These are phyloP conservation scores for Scomberomorus guttatus DNA, from an alignment of 2,797 vertebrate species.

Conservation along the genomic window DNA sequence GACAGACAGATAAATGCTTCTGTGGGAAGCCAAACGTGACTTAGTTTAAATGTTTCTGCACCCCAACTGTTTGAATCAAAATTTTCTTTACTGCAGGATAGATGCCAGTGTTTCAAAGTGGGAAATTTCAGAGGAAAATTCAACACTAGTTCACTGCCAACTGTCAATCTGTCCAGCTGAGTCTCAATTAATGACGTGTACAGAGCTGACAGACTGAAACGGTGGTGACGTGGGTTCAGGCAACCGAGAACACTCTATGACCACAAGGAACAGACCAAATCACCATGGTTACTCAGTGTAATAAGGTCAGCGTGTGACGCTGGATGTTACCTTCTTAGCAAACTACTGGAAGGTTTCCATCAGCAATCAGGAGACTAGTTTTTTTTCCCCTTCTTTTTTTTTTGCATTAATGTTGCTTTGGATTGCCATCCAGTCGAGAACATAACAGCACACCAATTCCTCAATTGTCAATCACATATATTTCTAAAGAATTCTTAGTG, in stretches of 20 bases:
- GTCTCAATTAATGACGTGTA: conserved; percentile 53
- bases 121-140: conserved; percentile 7
- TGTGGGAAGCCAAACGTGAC: conserved; percentile 11
- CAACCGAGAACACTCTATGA: conserved; percentile 57
- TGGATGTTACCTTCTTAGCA: conserved; percentile 48
- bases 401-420: background rate
- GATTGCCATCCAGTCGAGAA: conserved; percentile 4
- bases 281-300: conserved; percentile 78
- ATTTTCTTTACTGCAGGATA: background rate
- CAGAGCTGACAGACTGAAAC: conserved; percentile 57
- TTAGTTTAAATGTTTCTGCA: conserved; percentile 9
- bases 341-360: conserved; percentile 50
- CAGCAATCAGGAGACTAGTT: conserved; percentile 1
- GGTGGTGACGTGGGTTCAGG: conserved; percentile 63
- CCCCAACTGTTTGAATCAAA: background rate
- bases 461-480: background rate
- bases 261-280: conserved; percentile 69
- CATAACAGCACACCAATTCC: conserved; percentile 10
- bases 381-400: background rate
- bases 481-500: conserved; percentile 23
- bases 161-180: conserved; percentile 62
- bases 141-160: conserved; percentile 32
- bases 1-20: conserved; percentile 40
- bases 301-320: conserved; percentile 74
- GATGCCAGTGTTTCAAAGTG: background rate